These are phyloP conservation scores for Pachypeltis micranthus DNA, from an alignment of 1,140 invertebrate genomes.

Conservation along the genomic window DNA sequence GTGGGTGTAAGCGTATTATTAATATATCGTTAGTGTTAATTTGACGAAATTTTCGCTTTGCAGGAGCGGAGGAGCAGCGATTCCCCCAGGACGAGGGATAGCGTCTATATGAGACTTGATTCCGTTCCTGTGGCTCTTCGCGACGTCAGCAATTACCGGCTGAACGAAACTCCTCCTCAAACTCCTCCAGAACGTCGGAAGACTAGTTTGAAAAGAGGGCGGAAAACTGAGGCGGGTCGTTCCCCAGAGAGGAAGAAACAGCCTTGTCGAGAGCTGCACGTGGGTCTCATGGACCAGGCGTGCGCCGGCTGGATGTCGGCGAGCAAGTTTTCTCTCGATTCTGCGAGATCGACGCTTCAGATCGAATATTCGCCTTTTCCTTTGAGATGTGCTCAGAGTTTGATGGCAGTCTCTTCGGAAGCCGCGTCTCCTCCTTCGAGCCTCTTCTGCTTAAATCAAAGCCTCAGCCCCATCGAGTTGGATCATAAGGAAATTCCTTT, in stretches of 20 bases:
- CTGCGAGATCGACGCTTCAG: slow-evolving; percentile 19
- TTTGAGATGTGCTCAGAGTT: slow-evolving; percentile 21
- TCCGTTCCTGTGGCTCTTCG: slow-evolving; percentile 27
- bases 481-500: slow-evolving; percentile 26
- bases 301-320: slow-evolving; percentile 7
- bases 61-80: not conserved
- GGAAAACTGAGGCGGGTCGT: not conserved
- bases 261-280: slow-evolving; percentile 20
- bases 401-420: slow-evolving; percentile 11
- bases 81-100: slow-evolving; percentile 15
- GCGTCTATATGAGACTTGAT: slow-evolving; percentile 29
- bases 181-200: not conserved
- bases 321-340: slow-evolving; percentile 13
- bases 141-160: slow-evolving; percentile 29
- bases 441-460: slow-evolving; percentile 17
- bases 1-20: no score
- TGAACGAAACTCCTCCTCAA: slow-evolving; percentile 12
- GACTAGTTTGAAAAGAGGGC: no score
- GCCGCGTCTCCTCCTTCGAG: not conserved
- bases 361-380: slow-evolving; percentile 30
- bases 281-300: not conserved
- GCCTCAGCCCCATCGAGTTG: slow-evolving; percentile 25
- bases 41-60: not conserved
- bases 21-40: no score
- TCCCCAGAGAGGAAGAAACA: slow-evolving; percentile 22